Evolutionary conservation across 1,140 invertebrate genomes (phyloP).

Genomic region (Orius insidiosus): DNA sequence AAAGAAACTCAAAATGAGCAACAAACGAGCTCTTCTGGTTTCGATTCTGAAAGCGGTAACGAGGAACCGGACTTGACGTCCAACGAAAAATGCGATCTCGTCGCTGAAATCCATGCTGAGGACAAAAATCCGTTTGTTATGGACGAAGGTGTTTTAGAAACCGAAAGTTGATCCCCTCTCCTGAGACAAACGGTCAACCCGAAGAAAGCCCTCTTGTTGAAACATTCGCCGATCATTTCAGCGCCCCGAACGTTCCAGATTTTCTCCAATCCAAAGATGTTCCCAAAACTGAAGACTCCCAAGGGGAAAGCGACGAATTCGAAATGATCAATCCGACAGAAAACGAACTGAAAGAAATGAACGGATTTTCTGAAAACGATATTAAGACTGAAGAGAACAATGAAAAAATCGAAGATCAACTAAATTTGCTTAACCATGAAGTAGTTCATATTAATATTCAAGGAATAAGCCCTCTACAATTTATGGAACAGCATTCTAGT

Average conservation of each 20-base stretch:
- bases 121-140: neutral
- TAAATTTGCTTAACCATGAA: too few relatives aligned
- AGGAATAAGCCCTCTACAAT: neutral
- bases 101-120: neutral
- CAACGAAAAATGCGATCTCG: conserved; percentile 4
- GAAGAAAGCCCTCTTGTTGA: neutral
- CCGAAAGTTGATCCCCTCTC: neutral
- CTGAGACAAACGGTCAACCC: neutral
- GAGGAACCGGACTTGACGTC: neutral
- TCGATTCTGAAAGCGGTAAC: conserved; percentile 13
- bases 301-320: too few relatives aligned
- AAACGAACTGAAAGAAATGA: conserved; percentile 1
- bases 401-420: neutral
- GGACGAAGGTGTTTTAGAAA: conserved; percentile 5
- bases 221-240: neutral
- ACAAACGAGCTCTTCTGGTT: too few relatives aligned
- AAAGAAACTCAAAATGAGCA: too few relatives aligned
- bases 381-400: neutral
- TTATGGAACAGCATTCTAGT: neutral
- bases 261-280: too few relatives aligned
- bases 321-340: neutral
- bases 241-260: neutral
- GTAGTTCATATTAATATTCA: neutral
- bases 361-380: neutral
- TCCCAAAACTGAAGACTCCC: too few relatives aligned